These are phyloP conservation scores for Heliconius ismenius DNA, from an alignment of 2,888 invertebrate species.

Conservation along the genomic window DNA sequence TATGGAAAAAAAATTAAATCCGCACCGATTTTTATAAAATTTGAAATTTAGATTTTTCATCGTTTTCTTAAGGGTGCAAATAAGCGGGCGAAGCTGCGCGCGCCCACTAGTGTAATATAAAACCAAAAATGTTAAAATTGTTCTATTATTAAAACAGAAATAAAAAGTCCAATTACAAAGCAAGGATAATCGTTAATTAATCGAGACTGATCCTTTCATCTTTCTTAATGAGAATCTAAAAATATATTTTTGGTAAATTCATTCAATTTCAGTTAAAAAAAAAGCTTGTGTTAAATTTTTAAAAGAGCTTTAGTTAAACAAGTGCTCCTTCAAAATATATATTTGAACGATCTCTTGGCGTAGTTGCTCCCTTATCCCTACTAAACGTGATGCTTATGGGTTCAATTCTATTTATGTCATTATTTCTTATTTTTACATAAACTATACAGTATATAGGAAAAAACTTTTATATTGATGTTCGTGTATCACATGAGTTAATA, in stretches of 20 bases:
- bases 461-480: no score
- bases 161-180: not conserved
- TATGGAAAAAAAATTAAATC: no score
- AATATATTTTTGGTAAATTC: slow-evolving; percentile 1
- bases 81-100: no score
- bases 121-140: not conserved
- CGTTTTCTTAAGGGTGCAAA: no score
- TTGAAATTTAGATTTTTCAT: no score
- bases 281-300: no score
- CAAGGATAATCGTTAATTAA: slow-evolving; percentile 9
- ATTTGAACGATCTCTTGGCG: not conserved
- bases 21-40: no score
- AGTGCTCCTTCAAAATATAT: not conserved
- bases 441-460: no score
- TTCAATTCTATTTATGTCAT: not conserved
- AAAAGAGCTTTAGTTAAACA: not conserved
- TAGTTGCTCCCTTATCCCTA: not conserved
- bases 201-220: not conserved
- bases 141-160: not conserved
- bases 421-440: no score
- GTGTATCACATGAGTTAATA: no score
- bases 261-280: not conserved
- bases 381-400: not conserved
- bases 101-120: no score
- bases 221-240: not conserved